Percentiles rank a stretch among this genome's conserved stretches.
Conservation (phyloP, 2,888 invertebrate species). For the Rhorus exstirpatorius region DNA sequence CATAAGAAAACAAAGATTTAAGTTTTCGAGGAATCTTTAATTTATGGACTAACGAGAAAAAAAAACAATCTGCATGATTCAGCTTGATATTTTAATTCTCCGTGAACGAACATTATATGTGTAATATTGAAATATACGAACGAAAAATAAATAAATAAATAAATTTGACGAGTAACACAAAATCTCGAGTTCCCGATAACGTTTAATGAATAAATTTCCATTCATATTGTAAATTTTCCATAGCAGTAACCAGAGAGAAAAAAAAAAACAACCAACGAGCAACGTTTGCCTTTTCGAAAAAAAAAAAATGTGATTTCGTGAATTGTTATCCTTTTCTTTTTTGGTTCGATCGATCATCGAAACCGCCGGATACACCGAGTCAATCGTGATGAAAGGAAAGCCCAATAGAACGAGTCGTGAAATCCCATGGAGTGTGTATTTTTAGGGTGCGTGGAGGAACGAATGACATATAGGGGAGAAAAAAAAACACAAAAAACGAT, state of each 20-base stretch:
- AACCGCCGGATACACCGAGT: background rate
- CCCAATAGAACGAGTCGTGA: background rate
- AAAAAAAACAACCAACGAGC: too few species aligned
- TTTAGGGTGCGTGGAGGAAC: background rate
- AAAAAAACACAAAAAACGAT: slow-evolving; percentile 5
- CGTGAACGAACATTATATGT: too few species aligned
- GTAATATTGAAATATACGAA: slow-evolving; percentile 25
- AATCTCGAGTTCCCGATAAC: slow-evolving; percentile 23
- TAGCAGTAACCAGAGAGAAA: slow-evolving; percentile 12
- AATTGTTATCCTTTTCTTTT: background rate
- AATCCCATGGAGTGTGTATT: background rate
- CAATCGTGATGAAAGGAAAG: background rate
- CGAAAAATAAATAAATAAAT: background rate
- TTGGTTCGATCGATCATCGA: background rate
- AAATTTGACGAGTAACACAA: slow-evolving; percentile 8
- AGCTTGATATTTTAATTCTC: too few species aligned
- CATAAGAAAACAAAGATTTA: too few species aligned
- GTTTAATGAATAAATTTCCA: slow-evolving; percentile 41
- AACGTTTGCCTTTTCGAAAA: background rate
- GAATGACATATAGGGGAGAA: background rate
- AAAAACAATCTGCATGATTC: too few species aligned
- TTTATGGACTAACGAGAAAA: too few species aligned
- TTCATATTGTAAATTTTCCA: slow-evolving; percentile 47
- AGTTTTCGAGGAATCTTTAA: too few species aligned
- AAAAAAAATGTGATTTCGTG: slow-evolving; percentile 1